Base-by-base conservation (phyloP, 2,888 invertebrate genomes). In the Volucella bombylans region DNA sequence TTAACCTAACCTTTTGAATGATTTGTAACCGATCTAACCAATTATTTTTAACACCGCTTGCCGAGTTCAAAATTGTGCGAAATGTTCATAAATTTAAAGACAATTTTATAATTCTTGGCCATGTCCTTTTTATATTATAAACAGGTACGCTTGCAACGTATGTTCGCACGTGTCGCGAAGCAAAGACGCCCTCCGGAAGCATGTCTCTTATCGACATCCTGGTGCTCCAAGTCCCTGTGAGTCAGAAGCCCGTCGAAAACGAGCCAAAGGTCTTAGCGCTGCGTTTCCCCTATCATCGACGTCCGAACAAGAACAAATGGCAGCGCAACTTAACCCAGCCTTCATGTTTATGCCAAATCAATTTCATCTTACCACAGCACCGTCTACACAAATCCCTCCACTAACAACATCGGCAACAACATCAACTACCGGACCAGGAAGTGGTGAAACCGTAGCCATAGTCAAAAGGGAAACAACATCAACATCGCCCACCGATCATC, bases 121-220 rank as follows among this genome's bases (percentile, higher is more conserved):
- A 3, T 39, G 4, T 14, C 1, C 43, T n/a, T 41, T 43, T 18
- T 41, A 67, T n/a, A 18, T 55, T 65, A n/a, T 61, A 45, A 72
- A 18, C 57, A 92, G 96, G 41, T 97, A 97, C 91, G 96, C 97
- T 43, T 97, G 97, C 89, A 94, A 95, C 85, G 96, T 96, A 0
- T 97, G 97, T 92, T 95, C 95, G 0, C 97, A 97, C 90, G 97
- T 97, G 49, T 97, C 97, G 50, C 93, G 97, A 83, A 97, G 97
- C 69, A 93, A 97, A 80, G 97, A 97, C 90, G 97, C 97, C 39
- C 92, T 97, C 68, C 93, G 97, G 86, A 97, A 97, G 90, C 97
- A 97, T 90, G 96, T 97, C 50, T 97, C 97, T 0, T 97, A 97
- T 89, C 92, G 97, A 71, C 97, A 97, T 91, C 96, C 96, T 8